Conservation (phyloP, 2,888 invertebrate species). For the Noctua fimbriata region DNA sequence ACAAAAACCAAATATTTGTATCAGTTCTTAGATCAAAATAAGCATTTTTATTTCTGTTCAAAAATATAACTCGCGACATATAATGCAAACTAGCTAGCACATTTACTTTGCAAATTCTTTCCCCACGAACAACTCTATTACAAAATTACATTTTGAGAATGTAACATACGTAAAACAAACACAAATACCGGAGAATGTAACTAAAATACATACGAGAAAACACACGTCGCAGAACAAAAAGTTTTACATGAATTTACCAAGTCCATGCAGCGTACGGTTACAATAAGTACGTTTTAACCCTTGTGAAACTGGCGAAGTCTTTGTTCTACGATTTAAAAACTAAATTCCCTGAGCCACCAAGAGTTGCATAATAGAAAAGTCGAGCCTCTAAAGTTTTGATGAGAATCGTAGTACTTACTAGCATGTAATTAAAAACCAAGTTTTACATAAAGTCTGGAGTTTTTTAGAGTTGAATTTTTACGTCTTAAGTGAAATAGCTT, state of each 20-base stretch:
- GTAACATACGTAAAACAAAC: not conserved
- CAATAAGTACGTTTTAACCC: slow-evolving; percentile 50
- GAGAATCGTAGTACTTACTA: slow-evolving; percentile 68
- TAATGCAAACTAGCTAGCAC: not conserved
- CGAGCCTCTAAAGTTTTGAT: slow-evolving; percentile 74
- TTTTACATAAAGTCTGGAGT: slow-evolving; percentile 57
- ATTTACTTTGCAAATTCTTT: not conserved
- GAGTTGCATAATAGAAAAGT: slow-evolving; percentile 76
- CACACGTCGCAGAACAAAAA: slow-evolving; percentile 6
- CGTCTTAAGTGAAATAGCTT: slow-evolving; percentile 40
- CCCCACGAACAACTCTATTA: not conserved
- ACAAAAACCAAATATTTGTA: not conserved
- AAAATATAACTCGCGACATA: too few relatives aligned
- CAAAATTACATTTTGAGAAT: not conserved
- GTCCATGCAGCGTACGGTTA: slow-evolving; percentile 30
- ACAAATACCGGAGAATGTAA: not conserved
- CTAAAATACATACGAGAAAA: not conserved
- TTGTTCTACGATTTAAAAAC: slow-evolving; percentile 78
- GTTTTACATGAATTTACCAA: slow-evolving; percentile 7
- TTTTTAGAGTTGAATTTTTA: slow-evolving; percentile 47
- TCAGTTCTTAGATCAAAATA: too few relatives aligned
- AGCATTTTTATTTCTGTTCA: too few relatives aligned
- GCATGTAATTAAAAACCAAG: slow-evolving; percentile 64
- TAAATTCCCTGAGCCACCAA: slow-evolving; percentile 67
- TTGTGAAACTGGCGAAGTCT: slow-evolving; percentile 55